phyloP scores from a whole-genome alignment of 2,797 vertebrate species.

The Delichon dasypus region DNA sequence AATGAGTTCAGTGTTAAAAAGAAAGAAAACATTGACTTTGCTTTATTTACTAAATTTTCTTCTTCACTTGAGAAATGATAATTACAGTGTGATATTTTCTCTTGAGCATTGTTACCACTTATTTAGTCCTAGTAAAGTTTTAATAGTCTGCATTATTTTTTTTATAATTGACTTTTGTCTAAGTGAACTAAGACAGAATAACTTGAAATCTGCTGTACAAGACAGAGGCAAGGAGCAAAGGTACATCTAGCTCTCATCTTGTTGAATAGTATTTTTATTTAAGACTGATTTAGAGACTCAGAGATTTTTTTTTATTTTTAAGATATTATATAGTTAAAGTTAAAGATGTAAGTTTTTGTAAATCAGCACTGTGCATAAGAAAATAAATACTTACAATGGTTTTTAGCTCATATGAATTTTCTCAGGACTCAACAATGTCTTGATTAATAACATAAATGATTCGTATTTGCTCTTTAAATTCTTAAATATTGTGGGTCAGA shows the following conservation, averaged over 20 bases:
- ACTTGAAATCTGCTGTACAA: neutral
- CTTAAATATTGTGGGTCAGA: neutral
- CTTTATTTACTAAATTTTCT: slow-evolving; percentile 46
- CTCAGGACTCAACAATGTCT: neutral
- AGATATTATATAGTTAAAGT: neutral
- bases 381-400: neutral
- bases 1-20: slow-evolving; percentile 2
- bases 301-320: neutral
- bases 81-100: neutral
- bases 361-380: neutral
- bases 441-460: neutral
- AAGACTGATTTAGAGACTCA: neutral
- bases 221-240: neutral
- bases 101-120: neutral
- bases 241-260: neutral
- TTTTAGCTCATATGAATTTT: neutral
- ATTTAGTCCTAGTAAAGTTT: neutral
- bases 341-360: neutral
- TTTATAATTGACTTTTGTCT: neutral
- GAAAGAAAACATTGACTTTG: neutral
- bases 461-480: neutral
- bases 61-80: neutral
- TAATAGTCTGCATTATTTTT: neutral
- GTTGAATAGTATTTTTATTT: neutral
- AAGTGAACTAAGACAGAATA: neutral